A percentile compares a stretch with the other conserved stretches of the same genome.
phyloP scores from a whole-genome alignment of 2,113 vertebrate species.

The Circaetus gallicus region DNA sequence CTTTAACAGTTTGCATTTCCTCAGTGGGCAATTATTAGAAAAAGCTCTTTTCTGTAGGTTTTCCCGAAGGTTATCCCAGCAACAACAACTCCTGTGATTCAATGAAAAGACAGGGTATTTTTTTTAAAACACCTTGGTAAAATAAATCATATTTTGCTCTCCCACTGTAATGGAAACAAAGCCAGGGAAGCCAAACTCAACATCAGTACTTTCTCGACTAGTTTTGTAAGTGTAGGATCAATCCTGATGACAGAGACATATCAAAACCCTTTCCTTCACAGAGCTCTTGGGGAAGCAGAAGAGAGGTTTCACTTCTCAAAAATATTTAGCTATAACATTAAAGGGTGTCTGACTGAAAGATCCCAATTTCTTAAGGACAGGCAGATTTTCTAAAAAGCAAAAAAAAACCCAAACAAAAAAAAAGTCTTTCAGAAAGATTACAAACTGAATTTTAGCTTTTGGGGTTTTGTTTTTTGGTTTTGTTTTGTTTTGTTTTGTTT shows the following conservation, averaged over 20 bases:
- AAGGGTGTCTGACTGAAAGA: not conserved
- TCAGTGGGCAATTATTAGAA: constrained; percentile 58
- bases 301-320: not conserved
- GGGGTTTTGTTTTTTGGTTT: not conserved
- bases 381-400: not conserved
- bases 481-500: not conserved
- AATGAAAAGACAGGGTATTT: not conserved
- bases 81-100: constrained; percentile 5
- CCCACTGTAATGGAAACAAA: not conserved
- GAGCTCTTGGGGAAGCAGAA: not conserved
- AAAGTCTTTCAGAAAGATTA: not conserved
- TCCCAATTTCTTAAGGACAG: not conserved
- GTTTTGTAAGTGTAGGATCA: not conserved
- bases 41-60: constrained; percentile 46
- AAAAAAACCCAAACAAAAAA: not conserved
- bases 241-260: not conserved
- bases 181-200: not conserved
- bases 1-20: constrained; percentile 68
- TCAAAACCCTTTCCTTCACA: not conserved
- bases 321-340: not conserved
- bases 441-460: not conserved
- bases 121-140: not conserved
- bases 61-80: constrained; percentile 58
- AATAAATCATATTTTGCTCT: not conserved
- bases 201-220: not conserved